Base-by-base conservation (phyloP, 2,888 invertebrate species). In the Scaptomyza parva region DNA sequence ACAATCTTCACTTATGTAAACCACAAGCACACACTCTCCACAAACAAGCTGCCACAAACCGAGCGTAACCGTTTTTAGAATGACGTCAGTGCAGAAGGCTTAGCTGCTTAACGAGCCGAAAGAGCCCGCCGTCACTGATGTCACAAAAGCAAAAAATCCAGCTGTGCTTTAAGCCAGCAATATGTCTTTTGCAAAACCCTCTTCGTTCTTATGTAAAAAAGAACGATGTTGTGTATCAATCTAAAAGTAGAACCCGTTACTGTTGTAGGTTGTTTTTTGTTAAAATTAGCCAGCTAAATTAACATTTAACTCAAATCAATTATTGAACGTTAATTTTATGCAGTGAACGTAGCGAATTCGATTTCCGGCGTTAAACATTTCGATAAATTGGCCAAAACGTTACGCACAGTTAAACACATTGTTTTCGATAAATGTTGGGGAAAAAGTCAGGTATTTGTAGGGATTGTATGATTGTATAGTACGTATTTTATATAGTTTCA, bases 61-160 rank as follows among this genome's bases (percentile, higher is more conserved):
- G 64, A 86, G 87, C 82, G 87, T 84, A 86, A 87, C 85, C 69
- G 72, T 62, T 48, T 48, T 35, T 67, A 68, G 48, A 22, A 76
- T 82, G 82, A 86, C 82, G 82, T 82, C 82, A 82, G 64, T 41
- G 2, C 22, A 9, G 17, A 48, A 11, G 53, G 43, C 14, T 33
- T 37, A 35, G 48, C 35, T 59, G 35, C 43, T 26, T 18, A 40
- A 22, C 48, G 48, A 35, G 48, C 35, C 48, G 24, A 26, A 8
- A 22, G 44, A 39, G 17, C 28, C 24, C 20, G 58, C 17, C 28
- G 50, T 43, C 22, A 53, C 57, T 58, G 58, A 63, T 64, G 75
- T 72, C 72, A 75, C 52, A 70, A 39, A 44, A 14, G 22, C 9
- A 37, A 30, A 40, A 37, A 30, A 40, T 17, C 33, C 50, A 30